Evolutionary conservation across 1,140 invertebrate genomes (phyloP), one percentile per base, ranked within the genome.

Genomic region (Brachionus koreanus): DNA sequence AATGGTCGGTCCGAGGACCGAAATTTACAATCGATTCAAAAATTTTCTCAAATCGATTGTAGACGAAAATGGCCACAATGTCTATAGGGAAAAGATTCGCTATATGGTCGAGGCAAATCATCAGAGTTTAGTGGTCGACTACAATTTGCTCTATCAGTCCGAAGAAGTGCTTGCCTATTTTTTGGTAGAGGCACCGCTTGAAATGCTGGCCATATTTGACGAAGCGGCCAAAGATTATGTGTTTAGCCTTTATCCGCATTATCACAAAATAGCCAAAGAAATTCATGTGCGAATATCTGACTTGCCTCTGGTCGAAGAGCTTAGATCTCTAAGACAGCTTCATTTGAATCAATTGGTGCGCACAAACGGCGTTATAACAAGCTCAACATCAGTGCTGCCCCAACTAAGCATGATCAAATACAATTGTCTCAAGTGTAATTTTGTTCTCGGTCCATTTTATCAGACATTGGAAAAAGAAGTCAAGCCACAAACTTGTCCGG

Each of bases 11-110:
- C 95, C 97, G 0, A 91, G 93, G 65, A 96, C 94, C 10, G 97
- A 99, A 91, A 98, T 99, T 85, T 93, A 93, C 63, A 97, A 98
- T 88, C 91, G 97, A 37, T 99, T 98, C 86, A 96, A 96, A 87
- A 96, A 95, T 85, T 98, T 98, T 87, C 88, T 98, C 16, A 91
- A 95, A 49, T 72, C 82, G 29, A 72, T 74, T 52, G 92, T 93
- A 12, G 95, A 96, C 87, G 90, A 91, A 13, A 83, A 76, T 49
- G 94, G 94, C 86, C 94, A 94, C 3, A 92, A 94, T 82, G 91
- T 97, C 0, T 98, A 95, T 88, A 93, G 94, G 76, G 96, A 98
- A 84, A 93, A 95, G 83, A 97, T 99, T 83, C 90, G 94, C 12
- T 91, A 93, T 25, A 98, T 98, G 95, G 96, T 95, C 86, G 95